These are phyloP conservation scores for Mobula hypostoma DNA, from an alignment of 2,113 vertebrate genomes.

Conservation along the genomic window DNA sequence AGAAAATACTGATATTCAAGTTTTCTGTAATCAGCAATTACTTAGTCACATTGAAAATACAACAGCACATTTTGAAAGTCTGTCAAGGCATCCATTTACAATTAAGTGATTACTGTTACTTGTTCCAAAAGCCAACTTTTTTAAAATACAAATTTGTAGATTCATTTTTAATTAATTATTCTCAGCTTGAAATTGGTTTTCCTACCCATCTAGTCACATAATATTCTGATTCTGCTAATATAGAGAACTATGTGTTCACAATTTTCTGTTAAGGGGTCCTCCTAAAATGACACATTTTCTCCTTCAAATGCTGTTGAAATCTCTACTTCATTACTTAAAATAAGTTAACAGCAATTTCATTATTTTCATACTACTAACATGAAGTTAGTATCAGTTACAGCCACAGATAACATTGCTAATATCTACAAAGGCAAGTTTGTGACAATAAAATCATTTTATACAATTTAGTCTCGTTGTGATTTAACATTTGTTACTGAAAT, in stretches of 20 bases:
- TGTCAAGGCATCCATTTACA: background rate
- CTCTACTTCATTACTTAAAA: background rate
- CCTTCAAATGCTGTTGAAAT: background rate
- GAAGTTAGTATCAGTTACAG: background rate
- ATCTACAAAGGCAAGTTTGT: background rate
- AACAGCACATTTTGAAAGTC: slow-evolving; percentile 5
- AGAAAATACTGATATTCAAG: background rate
- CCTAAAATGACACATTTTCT: background rate
- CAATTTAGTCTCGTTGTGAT: background rate
- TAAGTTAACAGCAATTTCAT: background rate
- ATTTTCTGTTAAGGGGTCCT: background rate
- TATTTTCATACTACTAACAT: background rate
- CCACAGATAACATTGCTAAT: background rate
- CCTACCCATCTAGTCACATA: background rate
- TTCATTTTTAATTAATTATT: background rate
- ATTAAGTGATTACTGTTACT: background rate
- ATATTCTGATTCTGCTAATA: background rate
- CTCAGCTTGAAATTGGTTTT: background rate
- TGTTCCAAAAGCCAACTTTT: slow-evolving; percentile 6
- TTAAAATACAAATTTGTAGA: background rate
- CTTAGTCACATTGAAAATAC: slow-evolving; percentile 2
- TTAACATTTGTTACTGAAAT: background rate
- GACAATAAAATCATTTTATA: background rate
- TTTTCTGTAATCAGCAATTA: slow-evolving; percentile 9
- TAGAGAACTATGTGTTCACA: background rate